Base-by-base conservation (phyloP, 2,888 invertebrate species). In the Ditula angustiorana region DNA sequence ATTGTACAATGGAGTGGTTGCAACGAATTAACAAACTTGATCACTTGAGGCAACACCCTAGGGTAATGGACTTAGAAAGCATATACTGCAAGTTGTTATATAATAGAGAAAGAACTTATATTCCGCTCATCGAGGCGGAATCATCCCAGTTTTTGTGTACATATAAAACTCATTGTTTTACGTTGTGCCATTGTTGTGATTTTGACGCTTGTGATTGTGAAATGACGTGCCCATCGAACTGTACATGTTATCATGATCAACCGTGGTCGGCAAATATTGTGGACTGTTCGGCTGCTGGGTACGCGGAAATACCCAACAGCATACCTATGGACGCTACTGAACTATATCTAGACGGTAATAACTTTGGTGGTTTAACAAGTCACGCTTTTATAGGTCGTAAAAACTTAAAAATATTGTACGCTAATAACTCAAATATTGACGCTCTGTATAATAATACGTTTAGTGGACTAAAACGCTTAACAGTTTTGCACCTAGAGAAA, bases 191-290 rank as follows among this genome's bases (percentile, higher is more conserved):
- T 83, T 99, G 99, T 92, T 99, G 99, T 90, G 98, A 98, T 86
- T 99, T 98, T 88, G 98, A 98, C 86, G 98, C 98, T 58, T 99
- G 99, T 93, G 99, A 99, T 91, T 99, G 99, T 93, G 97, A 98
- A 93, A 98, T 98, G 97, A 98, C 97, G 72, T 99, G 99, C 85
- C 99, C 99, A 52, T 95, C 94, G 49, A 97, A 98, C 86, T 99
- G 99, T 93, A 97, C 97, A 67, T 99, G 99, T 84, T 98, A 98
- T 93, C 98, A 98, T 84, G 98, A 99, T 91, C 96, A 97, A 81
- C 96, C 97, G 60, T 98, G 98, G 98, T 96, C 96, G 19, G 97
- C 97, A 1, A 98, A 98, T 84, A 97, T 98, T 72, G 98, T 98
- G 72, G 97, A 98, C 87, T 98, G 98, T 89, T 97, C 97, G 16